Evolutionary conservation across 1,140 invertebrate genomes (phyloP).

Genomic region (Cotesia glomerata): DNA sequence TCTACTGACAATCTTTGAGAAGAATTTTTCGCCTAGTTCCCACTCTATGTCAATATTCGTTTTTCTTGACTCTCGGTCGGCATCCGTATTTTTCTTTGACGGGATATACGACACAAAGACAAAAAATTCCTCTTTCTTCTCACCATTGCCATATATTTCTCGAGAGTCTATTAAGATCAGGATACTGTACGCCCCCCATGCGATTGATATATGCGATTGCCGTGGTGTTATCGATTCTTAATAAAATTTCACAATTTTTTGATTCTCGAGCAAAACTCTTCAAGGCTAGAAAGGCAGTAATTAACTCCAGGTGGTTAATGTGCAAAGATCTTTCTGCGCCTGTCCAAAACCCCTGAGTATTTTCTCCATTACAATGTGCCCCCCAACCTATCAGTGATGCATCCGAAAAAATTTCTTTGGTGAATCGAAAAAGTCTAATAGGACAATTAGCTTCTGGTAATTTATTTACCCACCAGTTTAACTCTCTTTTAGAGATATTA

Average conservation of each 20-base stretch:
- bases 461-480: neutral
- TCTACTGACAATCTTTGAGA: neutral
- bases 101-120: constrained; percentile 10
- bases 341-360: constrained; percentile 34
- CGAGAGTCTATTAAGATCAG: neutral
- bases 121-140: neutral
- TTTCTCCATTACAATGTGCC: constrained; percentile 24
- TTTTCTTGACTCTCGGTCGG: neutral
- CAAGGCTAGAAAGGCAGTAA: constrained; percentile 29
- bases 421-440: neutral
- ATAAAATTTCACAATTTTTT: neutral
- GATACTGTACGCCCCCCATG: neutral
- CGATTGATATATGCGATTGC: constrained; percentile 9
- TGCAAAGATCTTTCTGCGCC: constrained; percentile 16
- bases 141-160: constrained; percentile 15
- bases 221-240: neutral
- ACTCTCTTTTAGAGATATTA: neutral
- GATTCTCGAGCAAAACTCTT: constrained; percentile 22
- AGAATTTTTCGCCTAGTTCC: neutral
- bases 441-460: neutral
- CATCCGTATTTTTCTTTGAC: neutral
- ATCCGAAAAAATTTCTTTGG: constrained; percentile 5
- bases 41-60: constrained; percentile 1
- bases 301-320: constrained; percentile 36
- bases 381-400: constrained; percentile 16